Percentiles rank a stretch among this genome's conserved stretches.
Conservation (phyloP, 2,888 invertebrate genomes). For the Macaria liturata region DNA sequence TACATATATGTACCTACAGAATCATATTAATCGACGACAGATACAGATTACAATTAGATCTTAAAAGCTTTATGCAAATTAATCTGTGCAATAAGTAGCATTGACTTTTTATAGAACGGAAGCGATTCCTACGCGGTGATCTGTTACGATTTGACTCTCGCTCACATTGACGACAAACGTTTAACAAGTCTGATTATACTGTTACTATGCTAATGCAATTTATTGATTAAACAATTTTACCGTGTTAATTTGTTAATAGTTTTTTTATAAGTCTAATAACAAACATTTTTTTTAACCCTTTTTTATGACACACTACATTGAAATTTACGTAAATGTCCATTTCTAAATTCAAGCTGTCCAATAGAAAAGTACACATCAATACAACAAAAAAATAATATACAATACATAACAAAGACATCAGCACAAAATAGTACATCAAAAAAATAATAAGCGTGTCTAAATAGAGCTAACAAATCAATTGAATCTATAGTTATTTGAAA, state of each 20-base stretch:
- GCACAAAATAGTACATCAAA: neutral
- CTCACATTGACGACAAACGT: too few relatives aligned
- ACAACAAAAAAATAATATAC: neutral
- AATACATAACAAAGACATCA: neutral
- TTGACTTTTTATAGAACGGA: constrained; percentile 24
- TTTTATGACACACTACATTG: too few relatives aligned
- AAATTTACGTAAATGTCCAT: too few relatives aligned
- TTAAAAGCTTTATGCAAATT: constrained; percentile 14
- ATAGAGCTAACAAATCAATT: constrained; percentile 16
- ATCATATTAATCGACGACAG: constrained; percentile 7
- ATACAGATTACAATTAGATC: constrained; percentile 9
- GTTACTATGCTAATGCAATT: too few relatives aligned
- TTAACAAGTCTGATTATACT: too few relatives aligned
- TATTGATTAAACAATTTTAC: too few relatives aligned
- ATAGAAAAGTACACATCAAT: neutral
- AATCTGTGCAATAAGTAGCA: constrained; percentile 6
- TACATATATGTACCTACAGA: neutral
- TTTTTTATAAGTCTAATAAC: too few relatives aligned
- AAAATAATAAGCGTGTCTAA: constrained; percentile 16
- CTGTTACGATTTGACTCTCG: neutral
- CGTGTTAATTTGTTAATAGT: too few relatives aligned
- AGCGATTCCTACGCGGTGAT: constrained; percentile 19
- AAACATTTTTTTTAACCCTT: too few relatives aligned
- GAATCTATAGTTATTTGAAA: constrained; percentile 15
- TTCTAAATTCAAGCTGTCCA: too few relatives aligned